Base-by-base conservation (phyloP, 2,113 vertebrate species). In the Plecotus auritus region DNA sequence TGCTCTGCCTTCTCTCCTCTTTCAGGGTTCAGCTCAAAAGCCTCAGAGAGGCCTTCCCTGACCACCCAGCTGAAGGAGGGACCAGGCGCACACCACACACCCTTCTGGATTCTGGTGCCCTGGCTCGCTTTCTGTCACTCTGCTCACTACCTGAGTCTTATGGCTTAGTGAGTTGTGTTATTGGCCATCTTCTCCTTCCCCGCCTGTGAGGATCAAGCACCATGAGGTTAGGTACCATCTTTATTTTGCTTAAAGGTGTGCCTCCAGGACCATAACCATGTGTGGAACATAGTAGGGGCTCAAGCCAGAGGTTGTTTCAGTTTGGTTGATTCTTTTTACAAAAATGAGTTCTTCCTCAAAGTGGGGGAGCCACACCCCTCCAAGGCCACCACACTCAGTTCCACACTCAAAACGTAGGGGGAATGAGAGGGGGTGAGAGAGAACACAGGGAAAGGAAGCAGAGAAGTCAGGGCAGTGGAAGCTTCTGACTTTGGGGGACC, bases 291-390 rank as follows among this genome's bases (percentile, higher is more conserved):
- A 16, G 9, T 30, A 47, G 16, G 51, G 54, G 3, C 14, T 83
- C 28, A 74, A 42, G 11, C 30, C 9, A 76, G 30, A 74, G 42
- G 8, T 1, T 9, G 11, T 35, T 61, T 85, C 35, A 7, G 9
- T 70, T 40, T 40, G 51, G 7, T 26, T 42, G 5, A 3, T 17
- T 32, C 11, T 10, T 37, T 83, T 30, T 13, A 20, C 40, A 20
- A 45, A 22, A 72, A 37, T 42, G 18, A 42, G 30, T 40, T 76
- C 45, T 86, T 85, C 40, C 40, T 73, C 54, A 9, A 77, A 69
- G n/a, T 0, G 2, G 40, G 1, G 32, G 45, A 70, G 4, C 7
- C 5, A 0, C 9, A 26, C 3, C 2, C 3, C 40, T 74, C 9
- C 47, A 17, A 42, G 2, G 8, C 14, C 0, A 3, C 42, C n/a